Evolutionary conservation across 2,888 invertebrate species (phyloP), one percentile per base, ranked within the genome.

Genomic region (Xanthorhoe designata): DNA sequence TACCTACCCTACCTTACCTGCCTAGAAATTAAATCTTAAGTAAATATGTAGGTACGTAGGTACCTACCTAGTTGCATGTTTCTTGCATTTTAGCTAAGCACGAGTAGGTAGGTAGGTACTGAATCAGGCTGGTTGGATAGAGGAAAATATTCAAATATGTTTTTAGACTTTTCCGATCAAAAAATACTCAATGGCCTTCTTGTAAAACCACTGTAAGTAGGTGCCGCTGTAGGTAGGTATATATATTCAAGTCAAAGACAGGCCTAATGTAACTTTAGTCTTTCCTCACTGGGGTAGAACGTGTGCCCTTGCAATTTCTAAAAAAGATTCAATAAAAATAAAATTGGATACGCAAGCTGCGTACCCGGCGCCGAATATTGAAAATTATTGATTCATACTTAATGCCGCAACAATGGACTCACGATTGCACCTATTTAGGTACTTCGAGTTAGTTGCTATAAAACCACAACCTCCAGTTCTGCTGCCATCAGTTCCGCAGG

Each of bases 301-400:
- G 56, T 17, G 24, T 60, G 67, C 56, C 63, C 54, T 61, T 62
- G 57, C 45, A 65, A 57, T 24, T 24, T 54, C 52, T 61, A 72
- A 63, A 66, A 15, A n/a, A 42, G 70, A 73, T 51, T 50, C 58
- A 47, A 59, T 66, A 69, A 67, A 71, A 75, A 72, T 68, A 68
- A 71, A 78, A 74, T 67, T 68, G 73, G 79, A 64, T 64, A 82
- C 87, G 88, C 88, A 88, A 88, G 75, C 81, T 86, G 86, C 87
- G 88, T 90, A 82, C 19, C 29, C 74, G 59, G 58, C 70, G 78
- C 79, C 84, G 76, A 89, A 91, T 83, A 91, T 87, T 87, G 87
- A 90, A 89, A 92, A 91, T 88, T 89, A 90, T 92, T 91, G 91
- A 89, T 90, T 90, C 91, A 91, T 91, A 51, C 50, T 32, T 45